Base-by-base conservation (phyloP, 2,888 invertebrate species). In the Hypolimnas misippus region DNA sequence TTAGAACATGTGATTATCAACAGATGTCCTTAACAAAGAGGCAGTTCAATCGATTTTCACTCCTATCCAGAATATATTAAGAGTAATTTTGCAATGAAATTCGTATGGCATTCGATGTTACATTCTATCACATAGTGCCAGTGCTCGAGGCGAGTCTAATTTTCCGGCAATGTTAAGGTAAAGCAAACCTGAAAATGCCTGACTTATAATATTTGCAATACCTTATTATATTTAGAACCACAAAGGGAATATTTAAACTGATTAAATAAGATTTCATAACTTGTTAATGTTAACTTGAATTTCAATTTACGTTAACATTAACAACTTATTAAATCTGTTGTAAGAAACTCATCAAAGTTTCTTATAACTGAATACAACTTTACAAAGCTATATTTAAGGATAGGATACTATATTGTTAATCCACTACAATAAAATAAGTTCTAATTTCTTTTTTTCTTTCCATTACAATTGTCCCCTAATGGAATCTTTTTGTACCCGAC, bases 141-240 rank as follows among this genome's bases (percentile, higher is more conserved):
- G 42, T 17, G 42, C 42, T 42, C 7, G 17, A 42, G 42, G 42
- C 17, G 7, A 42, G 42, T 42, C 42, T 42, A 42, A 42, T 42
- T 42, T 42, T 17, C 42, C 17, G 19, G 42, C 14, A 17, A 42
- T 17, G 42, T 42, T 19, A 42, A 42, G 42, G 42, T 42, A 42
- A 42, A 42, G 42, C 42, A 42, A 25, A 25, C 25, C 25, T 3
- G 5, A 2, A 25, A 42, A 42, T 42, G 17, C 42, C 42, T 42
- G 16, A 6, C 17, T 17, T 42, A 17, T 42, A 17, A 42, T 42
- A 17, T 10, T 16, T 17, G 17, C 40, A 40, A 14, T n/a, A n/a
- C 16, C 40, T 42, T 42, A 42, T 42, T 42, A 14, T 16, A 42
- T 42, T 42, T 17, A 3, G 7, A 17, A 17, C 17, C 42, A 3